Evolutionary conservation across 2,113 vertebrate genomes (phyloP).

Genomic region (Ptilorrhoa leucosticta): DNA sequence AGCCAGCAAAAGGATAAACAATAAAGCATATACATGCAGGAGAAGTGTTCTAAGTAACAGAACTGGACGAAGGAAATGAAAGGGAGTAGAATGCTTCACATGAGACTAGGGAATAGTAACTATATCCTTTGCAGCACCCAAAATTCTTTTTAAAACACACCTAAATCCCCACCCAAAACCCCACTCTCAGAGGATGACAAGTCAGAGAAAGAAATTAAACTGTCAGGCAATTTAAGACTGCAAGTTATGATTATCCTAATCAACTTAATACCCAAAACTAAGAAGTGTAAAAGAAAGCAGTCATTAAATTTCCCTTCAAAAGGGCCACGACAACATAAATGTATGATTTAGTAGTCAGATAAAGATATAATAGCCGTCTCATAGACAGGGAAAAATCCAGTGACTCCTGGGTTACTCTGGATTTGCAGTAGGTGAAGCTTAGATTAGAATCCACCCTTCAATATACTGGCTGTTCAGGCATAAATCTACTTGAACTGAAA

Average conservation of each 20-base stretch:
- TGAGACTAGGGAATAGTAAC: not conserved
- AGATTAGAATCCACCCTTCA: not conserved
- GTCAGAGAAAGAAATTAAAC: not conserved
- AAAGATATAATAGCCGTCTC: not conserved
- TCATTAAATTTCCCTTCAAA: not conserved
- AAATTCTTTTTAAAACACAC: not conserved
- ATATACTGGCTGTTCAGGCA: not conserved
- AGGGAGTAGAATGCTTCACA: not conserved
- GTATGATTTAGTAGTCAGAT: not conserved
- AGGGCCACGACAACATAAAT: not conserved
- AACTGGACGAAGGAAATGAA: not conserved
- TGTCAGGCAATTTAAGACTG: not conserved
- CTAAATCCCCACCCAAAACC: not conserved
- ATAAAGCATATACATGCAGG: not conserved
- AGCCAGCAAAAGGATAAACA: not conserved
- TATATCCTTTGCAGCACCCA: not conserved
- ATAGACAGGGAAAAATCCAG: not conserved
- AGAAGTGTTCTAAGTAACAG: not conserved
- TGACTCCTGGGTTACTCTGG: not conserved
- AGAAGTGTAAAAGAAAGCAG: not conserved
- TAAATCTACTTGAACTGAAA: constrained; percentile 3
- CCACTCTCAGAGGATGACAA: not conserved
- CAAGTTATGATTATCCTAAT: not conserved
- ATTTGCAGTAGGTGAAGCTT: not conserved
- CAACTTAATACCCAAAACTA: not conserved